Evolutionary conservation across 2,797 vertebrate genomes (phyloP), one percentile per base, ranked within the genome.

Genomic region (Anabacerthia variegaticeps): DNA sequence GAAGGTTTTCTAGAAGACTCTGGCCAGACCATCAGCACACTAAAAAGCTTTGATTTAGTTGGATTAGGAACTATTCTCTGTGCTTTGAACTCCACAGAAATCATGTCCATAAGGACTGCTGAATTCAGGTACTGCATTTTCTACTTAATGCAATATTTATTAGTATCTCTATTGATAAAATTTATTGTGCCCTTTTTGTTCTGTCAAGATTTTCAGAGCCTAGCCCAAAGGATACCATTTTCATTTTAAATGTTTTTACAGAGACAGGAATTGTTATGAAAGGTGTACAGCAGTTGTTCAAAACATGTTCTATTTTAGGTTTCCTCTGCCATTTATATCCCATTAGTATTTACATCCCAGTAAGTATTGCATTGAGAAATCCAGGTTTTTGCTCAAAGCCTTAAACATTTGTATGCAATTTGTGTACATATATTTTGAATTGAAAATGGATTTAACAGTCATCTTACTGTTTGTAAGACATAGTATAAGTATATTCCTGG

Each of bases 11-110:
- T 98, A 41, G 97, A 97, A 32, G 98, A 98, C 88, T 98, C 98
- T 46, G 97, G 96, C 43, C 97, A 96, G 55, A 55, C 44, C 3
- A 80, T 98, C 65, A 85, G 92, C 72, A 97, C 97, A 20, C 86
- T 98, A 75, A 98, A 98, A 92, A 98, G 98, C 78, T 98, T 98
- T 94, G 98, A 98, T 82, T 94, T 98, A 88, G 97, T 97, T 62
- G 98, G 98, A 59, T 93, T 98, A 56, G 98, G 98, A 55, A 41
- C 81, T 34, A 79, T 78, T 61, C 95, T 98, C 54, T 98, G 98
- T 94, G 95, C 97, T 76, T 91, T 98, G 94, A 96, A 98, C 52
- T 43, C 82, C 58, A 96, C 97, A 17, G 97, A 98, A 88, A 95
- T 98, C 73, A 81, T 84, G 72, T 96, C 96, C 58, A 97, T 98